Evolutionary conservation across 2,113 vertebrate species (phyloP).

Genomic region (Hippocampus zosterae): DNA sequence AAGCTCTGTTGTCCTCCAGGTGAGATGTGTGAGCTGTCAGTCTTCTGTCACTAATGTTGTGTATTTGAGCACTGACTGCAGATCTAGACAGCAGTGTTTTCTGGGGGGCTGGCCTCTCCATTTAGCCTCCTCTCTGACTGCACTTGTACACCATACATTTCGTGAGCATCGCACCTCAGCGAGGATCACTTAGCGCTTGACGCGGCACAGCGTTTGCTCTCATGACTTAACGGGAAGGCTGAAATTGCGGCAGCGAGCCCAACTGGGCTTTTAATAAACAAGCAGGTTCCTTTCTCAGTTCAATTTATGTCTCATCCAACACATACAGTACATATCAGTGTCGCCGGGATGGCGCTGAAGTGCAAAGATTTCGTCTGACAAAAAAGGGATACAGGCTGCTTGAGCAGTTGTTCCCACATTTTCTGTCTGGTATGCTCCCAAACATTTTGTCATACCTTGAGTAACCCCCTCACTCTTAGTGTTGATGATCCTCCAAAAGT

Average conservation of each 20-base stretch:
- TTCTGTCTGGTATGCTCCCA: too few species aligned
- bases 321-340: not conserved
- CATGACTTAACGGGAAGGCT: not conserved
- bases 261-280: not conserved
- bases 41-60: not conserved
- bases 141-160: not conserved
- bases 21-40: not conserved
- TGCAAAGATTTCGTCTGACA: not conserved
- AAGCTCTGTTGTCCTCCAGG: not conserved
- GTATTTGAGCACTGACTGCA: not conserved
- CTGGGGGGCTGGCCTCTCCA: not conserved
- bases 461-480: too few species aligned
- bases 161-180: not conserved
- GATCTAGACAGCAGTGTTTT: not conserved
- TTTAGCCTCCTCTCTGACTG: not conserved
- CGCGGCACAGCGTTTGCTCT: not conserved
- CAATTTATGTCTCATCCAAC: not conserved
- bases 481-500: too few species aligned
- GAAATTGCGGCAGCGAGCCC: not conserved
- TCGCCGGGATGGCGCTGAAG: not conserved
- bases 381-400: not conserved
- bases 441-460: too few species aligned
- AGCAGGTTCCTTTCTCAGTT: not conserved
- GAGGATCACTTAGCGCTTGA: not conserved
- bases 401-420: too few species aligned